Conservation (phyloP, 2,888 invertebrate genomes). For the Harpalus rubripes region DNA sequence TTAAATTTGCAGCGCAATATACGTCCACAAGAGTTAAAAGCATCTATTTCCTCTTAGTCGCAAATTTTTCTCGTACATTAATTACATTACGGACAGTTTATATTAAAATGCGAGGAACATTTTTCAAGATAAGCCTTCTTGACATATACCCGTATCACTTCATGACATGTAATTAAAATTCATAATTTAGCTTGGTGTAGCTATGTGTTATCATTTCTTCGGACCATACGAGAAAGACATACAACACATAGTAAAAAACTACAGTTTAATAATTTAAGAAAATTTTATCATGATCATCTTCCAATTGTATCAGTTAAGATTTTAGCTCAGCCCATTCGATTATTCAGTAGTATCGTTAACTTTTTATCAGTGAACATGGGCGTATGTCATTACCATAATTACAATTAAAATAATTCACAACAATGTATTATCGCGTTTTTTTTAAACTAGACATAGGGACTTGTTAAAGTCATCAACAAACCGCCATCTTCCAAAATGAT, state of each 20-base stretch:
- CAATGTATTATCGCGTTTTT: too few relatives aligned
- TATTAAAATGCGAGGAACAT: constrained; percentile 33
- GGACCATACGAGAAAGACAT: too few relatives aligned
- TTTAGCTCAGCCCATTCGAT: too few relatives aligned
- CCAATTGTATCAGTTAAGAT: too few relatives aligned
- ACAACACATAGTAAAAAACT: neutral
- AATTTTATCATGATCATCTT: neutral
- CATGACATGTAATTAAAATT: constrained; percentile 32
- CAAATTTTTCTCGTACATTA: constrained; percentile 20
- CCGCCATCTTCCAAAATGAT: too few relatives aligned
- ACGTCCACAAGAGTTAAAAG: constrained; percentile 5
- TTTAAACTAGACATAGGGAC: too few relatives aligned
- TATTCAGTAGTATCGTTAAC: too few relatives aligned
- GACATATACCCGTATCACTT: constrained; percentile 1
- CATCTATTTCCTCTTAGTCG: neutral
- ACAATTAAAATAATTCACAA: too few relatives aligned
- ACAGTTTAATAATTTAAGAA: neutral
- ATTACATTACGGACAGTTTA: constrained; percentile 32
- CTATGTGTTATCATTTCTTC: neutral
- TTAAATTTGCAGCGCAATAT: neutral
- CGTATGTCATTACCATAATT: too few relatives aligned
- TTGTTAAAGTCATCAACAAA: too few relatives aligned
- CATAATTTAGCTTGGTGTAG: constrained; percentile 1
- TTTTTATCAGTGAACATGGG: too few relatives aligned
- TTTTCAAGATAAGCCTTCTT: constrained; percentile 16